A percentile compares a stretch with the other conserved stretches of the same genome.
Conservation (phyloP, 2,113 vertebrate genomes). For the Lophura nycthemera region DNA sequence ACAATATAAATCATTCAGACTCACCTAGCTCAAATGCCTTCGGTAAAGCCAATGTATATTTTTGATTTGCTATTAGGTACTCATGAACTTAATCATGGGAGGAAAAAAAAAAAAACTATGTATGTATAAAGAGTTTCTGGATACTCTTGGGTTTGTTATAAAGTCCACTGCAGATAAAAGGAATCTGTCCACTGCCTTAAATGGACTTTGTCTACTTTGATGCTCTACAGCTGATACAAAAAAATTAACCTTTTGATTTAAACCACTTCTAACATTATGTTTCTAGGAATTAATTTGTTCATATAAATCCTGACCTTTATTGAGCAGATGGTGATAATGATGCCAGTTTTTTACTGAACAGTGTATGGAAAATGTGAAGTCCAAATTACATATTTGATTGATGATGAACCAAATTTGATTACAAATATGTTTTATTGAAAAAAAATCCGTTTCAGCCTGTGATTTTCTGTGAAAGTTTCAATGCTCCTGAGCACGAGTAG, state of each 20-base stretch:
- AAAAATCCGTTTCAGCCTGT: neutral
- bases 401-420: neutral
- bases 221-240: neutral
- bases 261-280: constrained; percentile 10
- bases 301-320: constrained; percentile 45
- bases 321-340: constrained; percentile 27
- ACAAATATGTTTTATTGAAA: neutral
- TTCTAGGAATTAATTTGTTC: constrained; percentile 12
- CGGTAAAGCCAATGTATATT: neutral
- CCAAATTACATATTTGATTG: neutral
- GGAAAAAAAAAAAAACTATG: neutral
- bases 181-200: neutral
- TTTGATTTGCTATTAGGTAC: neutral
- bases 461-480: neutral
- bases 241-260: constrained; percentile 45
- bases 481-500: neutral
- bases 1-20: neutral
- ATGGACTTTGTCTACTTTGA: neutral
- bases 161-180: neutral
- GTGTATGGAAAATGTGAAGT: neutral
- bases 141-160: neutral
- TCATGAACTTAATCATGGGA: neutral
- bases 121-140: neutral
- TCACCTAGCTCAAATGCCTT: neutral
- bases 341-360: constrained; percentile 11